Evolutionary conservation across 2,797 vertebrate genomes (phyloP).

Genomic region (Sebastes taczanowskii): DNA sequence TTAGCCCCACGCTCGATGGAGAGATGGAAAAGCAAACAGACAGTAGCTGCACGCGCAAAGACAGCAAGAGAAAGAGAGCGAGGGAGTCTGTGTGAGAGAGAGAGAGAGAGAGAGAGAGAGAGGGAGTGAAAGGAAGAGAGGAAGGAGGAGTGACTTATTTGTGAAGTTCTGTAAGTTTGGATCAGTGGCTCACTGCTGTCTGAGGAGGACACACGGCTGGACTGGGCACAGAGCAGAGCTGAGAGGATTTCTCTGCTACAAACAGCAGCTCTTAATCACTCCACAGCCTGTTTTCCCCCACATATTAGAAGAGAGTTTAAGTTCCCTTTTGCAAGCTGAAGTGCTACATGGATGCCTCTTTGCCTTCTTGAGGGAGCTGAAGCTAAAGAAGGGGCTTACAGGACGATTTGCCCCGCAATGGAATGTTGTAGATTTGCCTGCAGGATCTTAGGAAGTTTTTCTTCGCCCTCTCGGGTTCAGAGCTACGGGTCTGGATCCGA

Average conservation of each 20-base stretch:
- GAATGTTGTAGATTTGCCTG: constrained; percentile 68
- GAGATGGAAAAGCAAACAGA: constrained; percentile 74
- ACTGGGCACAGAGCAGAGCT: constrained; percentile 35
- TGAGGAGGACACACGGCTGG: constrained; percentile 57
- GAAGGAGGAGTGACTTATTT: constrained; percentile 74
- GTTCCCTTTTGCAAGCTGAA: neutral
- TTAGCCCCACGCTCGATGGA: constrained; percentile 73
- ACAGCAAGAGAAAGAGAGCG: constrained; percentile 4
- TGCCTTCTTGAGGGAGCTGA: constrained; percentile 44
- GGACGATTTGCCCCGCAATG: constrained; percentile 71
- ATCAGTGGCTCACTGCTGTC: constrained; percentile 54
- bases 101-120: neutral
- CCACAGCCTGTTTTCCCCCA: neutral
- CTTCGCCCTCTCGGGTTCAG: constrained; percentile 50
- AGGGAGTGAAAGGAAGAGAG: constrained; percentile 4
- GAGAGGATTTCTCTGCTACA: constrained; percentile 13
- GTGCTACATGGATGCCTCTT: constrained; percentile 21
- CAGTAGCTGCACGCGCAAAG: constrained; percentile 59
- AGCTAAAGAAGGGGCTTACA: constrained; percentile 63
- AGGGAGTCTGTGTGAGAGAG: neutral
- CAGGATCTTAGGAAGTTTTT: constrained; percentile 59
- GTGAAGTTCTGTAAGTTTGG: constrained; percentile 64
- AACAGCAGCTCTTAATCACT: constrained; percentile 15
- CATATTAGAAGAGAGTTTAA: neutral
- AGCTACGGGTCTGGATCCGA: constrained; percentile 40